These are phyloP conservation scores for Tubulanus polymorphus DNA, from an alignment of 2,888 invertebrate genomes.

Conservation along the genomic window DNA sequence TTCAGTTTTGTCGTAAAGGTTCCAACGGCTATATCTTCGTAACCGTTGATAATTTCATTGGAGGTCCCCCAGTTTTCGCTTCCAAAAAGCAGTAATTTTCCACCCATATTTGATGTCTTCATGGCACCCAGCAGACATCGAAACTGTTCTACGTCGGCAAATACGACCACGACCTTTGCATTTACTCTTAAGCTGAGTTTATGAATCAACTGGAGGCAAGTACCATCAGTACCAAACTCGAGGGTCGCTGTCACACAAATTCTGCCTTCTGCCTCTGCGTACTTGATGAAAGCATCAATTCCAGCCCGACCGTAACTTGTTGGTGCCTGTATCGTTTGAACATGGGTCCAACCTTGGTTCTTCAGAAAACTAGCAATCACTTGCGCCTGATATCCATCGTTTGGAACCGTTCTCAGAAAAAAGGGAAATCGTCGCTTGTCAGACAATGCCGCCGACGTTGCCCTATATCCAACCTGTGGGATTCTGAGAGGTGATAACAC, in stretches of 20 bases:
- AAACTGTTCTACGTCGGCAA: conserved; percentile 30
- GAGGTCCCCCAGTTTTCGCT: conserved; percentile 28
- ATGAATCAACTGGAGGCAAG: conserved; percentile 19
- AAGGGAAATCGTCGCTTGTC: conserved; percentile 25
- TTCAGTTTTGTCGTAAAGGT: conserved; percentile 27
- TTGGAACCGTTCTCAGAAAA: conserved; percentile 32
- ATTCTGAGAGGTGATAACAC: conserved; percentile 57
- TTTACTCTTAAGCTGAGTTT: conserved; percentile 22
- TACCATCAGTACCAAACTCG: conserved; percentile 14
- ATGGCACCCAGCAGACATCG: conserved; percentile 23
- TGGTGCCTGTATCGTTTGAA: conserved; percentile 44
- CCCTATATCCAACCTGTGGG: conserved; percentile 53
- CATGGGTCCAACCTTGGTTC: conserved; percentile 49
- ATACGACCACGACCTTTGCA: conserved; percentile 30
- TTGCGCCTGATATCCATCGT: conserved; percentile 26
- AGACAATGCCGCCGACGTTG: conserved; percentile 23
- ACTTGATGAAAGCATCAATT: conserved; percentile 19
- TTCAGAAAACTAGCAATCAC: conserved; percentile 46
- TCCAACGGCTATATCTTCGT: conserved; percentile 27
- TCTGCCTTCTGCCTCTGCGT: conserved; percentile 30
- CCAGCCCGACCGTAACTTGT: conserved; percentile 26
- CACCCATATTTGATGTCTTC: conserved; percentile 14
- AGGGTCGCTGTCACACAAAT: conserved; percentile 39
- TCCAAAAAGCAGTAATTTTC: conserved; percentile 30
- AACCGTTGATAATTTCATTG: conserved; percentile 17